Conservation (phyloP, 2,113 vertebrate genomes). For the Platysteira castanea region DNA sequence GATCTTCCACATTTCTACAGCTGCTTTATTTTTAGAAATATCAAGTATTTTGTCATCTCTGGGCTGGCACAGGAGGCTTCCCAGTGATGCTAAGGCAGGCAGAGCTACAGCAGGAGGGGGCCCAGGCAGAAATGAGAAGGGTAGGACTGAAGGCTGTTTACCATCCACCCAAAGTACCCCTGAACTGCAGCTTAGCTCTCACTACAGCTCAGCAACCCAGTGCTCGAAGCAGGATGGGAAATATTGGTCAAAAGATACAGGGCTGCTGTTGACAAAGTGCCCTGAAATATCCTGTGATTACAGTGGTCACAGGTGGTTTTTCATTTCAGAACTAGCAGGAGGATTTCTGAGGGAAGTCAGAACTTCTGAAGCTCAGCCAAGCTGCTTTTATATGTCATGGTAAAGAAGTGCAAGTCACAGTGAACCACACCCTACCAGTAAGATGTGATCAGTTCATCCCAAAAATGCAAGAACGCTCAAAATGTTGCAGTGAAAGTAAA, state of each 20-base stretch:
- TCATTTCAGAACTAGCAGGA: background rate
- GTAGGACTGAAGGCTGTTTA: background rate
- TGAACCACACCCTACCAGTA: background rate
- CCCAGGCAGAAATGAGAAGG: background rate
- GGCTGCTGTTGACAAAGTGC: background rate
- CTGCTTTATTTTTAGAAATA: background rate
- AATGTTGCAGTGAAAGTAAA: background rate
- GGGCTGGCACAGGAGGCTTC: background rate
- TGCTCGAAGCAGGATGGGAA: background rate
- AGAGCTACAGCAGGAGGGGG: background rate
- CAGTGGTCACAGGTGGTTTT: background rate
- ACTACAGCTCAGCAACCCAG: background rate
- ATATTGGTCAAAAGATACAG: background rate
- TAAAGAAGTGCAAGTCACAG: background rate
- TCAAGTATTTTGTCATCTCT: background rate
- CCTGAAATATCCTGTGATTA: background rate
- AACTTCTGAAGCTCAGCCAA: background rate
- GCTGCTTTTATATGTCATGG: background rate
- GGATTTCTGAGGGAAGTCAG: background rate
- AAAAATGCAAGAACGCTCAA: background rate
- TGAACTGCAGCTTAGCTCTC: background rate
- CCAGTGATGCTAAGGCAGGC: background rate
- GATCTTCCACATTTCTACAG: background rate
- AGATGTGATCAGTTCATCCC: background rate
- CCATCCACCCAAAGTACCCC: background rate